A percentile compares a stretch with the other conserved stretches of the same genome.
phyloP scores from a whole-genome alignment of 1,140 invertebrate species.

The Coenobita brevimanus region DNA sequence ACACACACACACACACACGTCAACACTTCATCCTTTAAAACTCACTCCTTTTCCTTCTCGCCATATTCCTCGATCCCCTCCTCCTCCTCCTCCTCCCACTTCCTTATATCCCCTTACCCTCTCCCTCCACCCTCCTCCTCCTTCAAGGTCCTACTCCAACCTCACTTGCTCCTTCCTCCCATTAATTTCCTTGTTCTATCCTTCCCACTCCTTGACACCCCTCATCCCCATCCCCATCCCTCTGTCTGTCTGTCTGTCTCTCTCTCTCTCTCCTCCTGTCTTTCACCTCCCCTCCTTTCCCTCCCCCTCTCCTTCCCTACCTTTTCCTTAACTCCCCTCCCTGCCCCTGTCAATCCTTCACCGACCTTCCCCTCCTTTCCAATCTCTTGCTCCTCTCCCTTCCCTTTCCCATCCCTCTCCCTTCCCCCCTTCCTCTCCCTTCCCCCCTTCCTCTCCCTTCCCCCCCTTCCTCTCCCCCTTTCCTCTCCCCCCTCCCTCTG shows the following conservation, averaged over 20 bases:
- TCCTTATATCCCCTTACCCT: background rate
- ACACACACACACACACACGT: too few relatives aligned
- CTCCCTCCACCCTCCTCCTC: background rate
- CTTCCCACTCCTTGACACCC: background rate
- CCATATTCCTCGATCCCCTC: background rate
- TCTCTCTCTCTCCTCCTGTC: background rate
- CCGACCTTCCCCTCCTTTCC: too few relatives aligned
- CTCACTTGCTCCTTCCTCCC: background rate
- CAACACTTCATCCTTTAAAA: too few relatives aligned
- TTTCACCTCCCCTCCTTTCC: background rate
- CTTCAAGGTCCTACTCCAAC: too few relatives aligned
- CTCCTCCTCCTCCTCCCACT: background rate
- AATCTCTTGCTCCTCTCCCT: too few relatives aligned
- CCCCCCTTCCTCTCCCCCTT: too few relatives aligned
- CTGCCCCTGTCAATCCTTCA: background rate
- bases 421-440: too few relatives aligned
- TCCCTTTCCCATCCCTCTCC: too few relatives aligned
- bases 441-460: too few relatives aligned
- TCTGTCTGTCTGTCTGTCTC: background rate
- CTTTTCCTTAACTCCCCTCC: background rate
- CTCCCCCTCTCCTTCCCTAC: background rate
- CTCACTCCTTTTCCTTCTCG: background rate
- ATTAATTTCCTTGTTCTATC: background rate
- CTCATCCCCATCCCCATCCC: background rate
- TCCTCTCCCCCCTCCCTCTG: too few relatives aligned